Evolutionary conservation across 2,113 vertebrate species (phyloP), one percentile per base, ranked within the genome.

Genomic region (Apistogramma diplotaenia): DNA sequence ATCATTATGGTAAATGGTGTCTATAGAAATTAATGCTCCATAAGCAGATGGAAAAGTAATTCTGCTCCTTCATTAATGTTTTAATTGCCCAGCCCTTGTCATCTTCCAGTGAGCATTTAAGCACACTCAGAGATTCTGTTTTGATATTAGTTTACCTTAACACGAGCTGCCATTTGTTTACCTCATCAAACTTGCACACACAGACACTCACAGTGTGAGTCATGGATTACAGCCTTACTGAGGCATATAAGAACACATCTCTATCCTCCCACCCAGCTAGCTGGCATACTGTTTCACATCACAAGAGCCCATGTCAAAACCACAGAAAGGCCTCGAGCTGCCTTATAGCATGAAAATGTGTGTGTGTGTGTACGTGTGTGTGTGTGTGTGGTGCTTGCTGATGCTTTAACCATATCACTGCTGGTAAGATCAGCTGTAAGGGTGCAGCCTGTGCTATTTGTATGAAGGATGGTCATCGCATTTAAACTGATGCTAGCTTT

Each of bases 211-310:
- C 67, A 37, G 43, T 49, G 27, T 88, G 78, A 88, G 78, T 91
- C 90, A 89, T 23, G 76, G 88, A 91, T 87, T 85, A 90, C 73
- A 46, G 77, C 72, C 70, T 85, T 81, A 74, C 81, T 84, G 82
- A 82, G 79, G 79, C 40, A 8, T 78, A 74, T 27, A 75, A 81
- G 71, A 84, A 82, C 83, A 86, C 76, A 73, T 81, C 80, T 84
- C 84, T 71, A 40, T 86, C 85, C 86, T 86, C 89, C 86, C 84
- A 89, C 88, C 87, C 60, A 81, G 78, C 71, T 74, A 61, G 83
- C 83, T 88, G 78, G 57, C 86, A 76, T 80, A 83, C 81, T 85
- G 83, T 84, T 87, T 72, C 75, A 87, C 78, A 87, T 92, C 86
- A 81, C 72, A 85, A 86, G 78, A 81, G 49, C 74, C 82, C 77